Evolutionary conservation across 2,113 vertebrate genomes (phyloP).

Genomic region (Globicephala melas): DNA sequence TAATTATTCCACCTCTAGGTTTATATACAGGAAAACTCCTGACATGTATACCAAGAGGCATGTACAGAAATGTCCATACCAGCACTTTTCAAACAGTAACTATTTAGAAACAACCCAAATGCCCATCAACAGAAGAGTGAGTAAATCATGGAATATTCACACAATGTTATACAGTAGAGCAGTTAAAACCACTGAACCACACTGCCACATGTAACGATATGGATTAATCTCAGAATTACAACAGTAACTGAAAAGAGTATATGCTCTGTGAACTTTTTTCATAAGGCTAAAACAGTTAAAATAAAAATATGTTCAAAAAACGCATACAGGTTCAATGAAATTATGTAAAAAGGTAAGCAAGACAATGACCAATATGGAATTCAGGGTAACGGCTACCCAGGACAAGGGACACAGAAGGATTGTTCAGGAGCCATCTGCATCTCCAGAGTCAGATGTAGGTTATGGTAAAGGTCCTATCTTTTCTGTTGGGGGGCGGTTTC

Average conservation of each 20-base stretch:
- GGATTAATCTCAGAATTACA: not conserved
- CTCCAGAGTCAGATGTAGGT: not conserved
- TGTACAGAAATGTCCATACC: not conserved
- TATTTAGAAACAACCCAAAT: not conserved
- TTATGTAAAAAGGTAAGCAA: not conserved
- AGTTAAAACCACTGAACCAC: not conserved
- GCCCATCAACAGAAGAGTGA: not conserved
- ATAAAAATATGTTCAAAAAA: not conserved
- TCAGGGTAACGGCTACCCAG: not conserved
- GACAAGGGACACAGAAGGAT: not conserved
- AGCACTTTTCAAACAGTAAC: not conserved
- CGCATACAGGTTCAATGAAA: not conserved
- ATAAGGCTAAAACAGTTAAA: not conserved
- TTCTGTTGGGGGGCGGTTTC: not conserved
- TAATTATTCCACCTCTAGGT: not conserved
- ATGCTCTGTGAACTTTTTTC: not conserved
- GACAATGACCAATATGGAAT: not conserved
- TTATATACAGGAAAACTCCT: not conserved
- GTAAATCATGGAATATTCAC: not conserved
- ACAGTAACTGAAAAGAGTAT: not conserved
- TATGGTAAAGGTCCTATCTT: not conserved
- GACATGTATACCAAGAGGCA: not conserved
- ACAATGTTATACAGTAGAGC: not conserved
- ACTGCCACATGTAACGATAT: not conserved
- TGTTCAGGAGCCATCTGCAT: not conserved